These are phyloP conservation scores for Leptopilina drosophilae DNA, from an alignment of 2,888 invertebrate genomes.

Conservation along the genomic window DNA sequence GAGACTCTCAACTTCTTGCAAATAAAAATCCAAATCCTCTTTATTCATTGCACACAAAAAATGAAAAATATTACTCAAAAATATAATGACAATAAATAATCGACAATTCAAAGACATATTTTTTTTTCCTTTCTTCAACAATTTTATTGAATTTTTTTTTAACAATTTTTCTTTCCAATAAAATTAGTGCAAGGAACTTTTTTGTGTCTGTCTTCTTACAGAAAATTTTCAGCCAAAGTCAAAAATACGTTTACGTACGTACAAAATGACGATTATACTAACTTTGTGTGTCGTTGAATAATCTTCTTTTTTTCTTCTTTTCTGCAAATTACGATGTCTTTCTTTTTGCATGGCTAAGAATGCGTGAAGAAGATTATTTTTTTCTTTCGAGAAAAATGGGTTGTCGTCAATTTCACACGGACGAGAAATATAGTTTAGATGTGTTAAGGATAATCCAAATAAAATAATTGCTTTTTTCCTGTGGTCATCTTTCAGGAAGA, in stretches of 20 bases:
- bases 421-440: neutral
- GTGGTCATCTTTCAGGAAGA: neutral
- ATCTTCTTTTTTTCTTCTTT: neutral
- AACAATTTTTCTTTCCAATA: neutral
- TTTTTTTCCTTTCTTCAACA: neutral
- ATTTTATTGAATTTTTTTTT: too few relatives aligned
- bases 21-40: constrained; percentile 55
- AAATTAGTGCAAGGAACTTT: too few relatives aligned
- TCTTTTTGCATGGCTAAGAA: constrained; percentile 60
- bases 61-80: neutral
- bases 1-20: constrained; percentile 77
- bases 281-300: constrained; percentile 2
- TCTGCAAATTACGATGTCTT: constrained; percentile 9
- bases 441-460: constrained; percentile 33
- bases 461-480: constrained; percentile 30
- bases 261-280: neutral
- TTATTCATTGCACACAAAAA: neutral
- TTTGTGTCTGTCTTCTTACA: too few relatives aligned
- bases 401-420: constrained; percentile 6
- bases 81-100: neutral
- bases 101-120: neutral
- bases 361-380: constrained; percentile 55
- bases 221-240: neutral
- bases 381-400: neutral
- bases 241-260: neutral